Evolutionary conservation across 64 coral and sea anemone species (phyloP).

Genomic region (Pocillopora verrucosa): DNA sequence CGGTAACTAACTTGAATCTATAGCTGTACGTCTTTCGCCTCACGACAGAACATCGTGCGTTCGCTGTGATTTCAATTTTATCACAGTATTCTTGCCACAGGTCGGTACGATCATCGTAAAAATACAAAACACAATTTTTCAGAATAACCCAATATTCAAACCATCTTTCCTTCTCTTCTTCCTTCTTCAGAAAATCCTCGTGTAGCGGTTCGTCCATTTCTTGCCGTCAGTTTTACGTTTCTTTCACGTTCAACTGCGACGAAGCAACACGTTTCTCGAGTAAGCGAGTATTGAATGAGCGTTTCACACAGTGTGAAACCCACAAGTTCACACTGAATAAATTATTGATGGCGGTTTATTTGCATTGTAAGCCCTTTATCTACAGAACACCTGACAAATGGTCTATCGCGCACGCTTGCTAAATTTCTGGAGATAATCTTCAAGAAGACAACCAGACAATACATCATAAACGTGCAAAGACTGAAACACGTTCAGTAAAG

Average conservation of each 20-base stretch:
- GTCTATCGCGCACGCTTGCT: not conserved
- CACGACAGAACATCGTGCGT: slow-evolving; percentile 57
- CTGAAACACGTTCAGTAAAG: no score
- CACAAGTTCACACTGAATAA: not conserved
- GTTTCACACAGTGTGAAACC: slow-evolving; percentile 19
- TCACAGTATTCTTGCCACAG: slow-evolving; percentile 55
- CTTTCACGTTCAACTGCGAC: not conserved
- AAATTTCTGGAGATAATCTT: not conserved
- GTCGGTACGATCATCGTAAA: slow-evolving; percentile 51
- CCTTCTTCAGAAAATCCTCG: slow-evolving; percentile 55
- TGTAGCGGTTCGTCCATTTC: slow-evolving; percentile 31
- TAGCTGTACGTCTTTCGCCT: slow-evolving; percentile 77
- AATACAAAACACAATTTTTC: slow-evolving; percentile 26
- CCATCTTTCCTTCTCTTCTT: slow-evolving; percentile 42
- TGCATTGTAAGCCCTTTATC: not conserved
- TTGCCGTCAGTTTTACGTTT: not conserved
- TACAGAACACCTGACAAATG: not conserved
- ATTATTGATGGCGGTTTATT: not conserved
- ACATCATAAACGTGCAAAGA: no score
- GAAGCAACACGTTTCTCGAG: not conserved
- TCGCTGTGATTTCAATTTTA: slow-evolving; percentile 50
- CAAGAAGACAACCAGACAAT: no score
- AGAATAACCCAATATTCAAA: slow-evolving; percentile 52
- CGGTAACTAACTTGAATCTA: slow-evolving; percentile 68
- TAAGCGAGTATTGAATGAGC: slow-evolving; percentile 1